These are phyloP conservation scores for Cyclina sinensis DNA, from an alignment of 1,140 invertebrate genomes.

Conservation along the genomic window DNA sequence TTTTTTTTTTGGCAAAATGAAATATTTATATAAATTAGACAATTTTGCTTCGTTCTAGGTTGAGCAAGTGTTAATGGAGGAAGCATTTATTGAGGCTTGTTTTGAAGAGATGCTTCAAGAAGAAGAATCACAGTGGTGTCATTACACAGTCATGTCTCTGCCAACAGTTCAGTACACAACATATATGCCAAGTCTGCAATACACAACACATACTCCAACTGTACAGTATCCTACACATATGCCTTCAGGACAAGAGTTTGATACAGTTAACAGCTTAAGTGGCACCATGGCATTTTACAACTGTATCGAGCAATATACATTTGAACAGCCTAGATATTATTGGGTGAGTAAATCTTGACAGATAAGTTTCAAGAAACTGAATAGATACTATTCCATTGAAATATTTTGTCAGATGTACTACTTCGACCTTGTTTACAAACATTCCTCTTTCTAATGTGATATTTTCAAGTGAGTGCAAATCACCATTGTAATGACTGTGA, in stretches of 20 bases:
- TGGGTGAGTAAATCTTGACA: neutral
- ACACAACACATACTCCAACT: constrained; percentile 1
- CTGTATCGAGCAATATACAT: neutral
- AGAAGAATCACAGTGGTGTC: constrained; percentile 75
- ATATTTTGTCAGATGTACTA: too few species aligned
- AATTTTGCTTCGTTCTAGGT: too few species aligned
- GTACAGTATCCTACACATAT: neutral
- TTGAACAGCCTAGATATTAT: neutral
- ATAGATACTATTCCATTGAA: too few species aligned
- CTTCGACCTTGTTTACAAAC: too few species aligned
- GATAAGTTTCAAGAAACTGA: too few species aligned
- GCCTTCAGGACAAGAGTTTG: neutral
- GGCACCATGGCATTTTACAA: neutral
- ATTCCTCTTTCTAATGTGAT: too few species aligned
- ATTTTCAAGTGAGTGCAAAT: too few species aligned
- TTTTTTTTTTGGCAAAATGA: too few species aligned
- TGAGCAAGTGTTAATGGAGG: constrained; percentile 79
- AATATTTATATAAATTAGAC: too few species aligned
- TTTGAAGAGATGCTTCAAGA: constrained; percentile 82
- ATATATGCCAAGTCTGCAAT: constrained; percentile 6
- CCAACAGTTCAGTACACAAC: constrained; percentile 1
- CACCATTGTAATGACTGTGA: too few species aligned
- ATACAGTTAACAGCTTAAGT: neutral
- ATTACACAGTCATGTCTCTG: constrained; percentile 40
- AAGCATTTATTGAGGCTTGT: constrained; percentile 80